phyloP scores from a whole-genome alignment of 23 tunicate genomes.

The Clavelina lepadiformis region DNA sequence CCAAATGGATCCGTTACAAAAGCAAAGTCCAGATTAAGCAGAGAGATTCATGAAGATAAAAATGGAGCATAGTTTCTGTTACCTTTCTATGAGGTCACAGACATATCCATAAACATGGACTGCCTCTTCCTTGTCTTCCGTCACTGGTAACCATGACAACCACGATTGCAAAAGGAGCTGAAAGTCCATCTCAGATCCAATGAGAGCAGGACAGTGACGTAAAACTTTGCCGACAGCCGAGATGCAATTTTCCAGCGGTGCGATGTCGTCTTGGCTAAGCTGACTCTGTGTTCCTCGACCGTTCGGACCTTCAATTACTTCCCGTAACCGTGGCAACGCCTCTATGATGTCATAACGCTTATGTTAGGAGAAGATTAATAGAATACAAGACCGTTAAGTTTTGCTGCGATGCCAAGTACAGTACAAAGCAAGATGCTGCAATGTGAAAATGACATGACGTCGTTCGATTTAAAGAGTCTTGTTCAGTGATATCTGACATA shows the following conservation, averaged over 20 bases:
- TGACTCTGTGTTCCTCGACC: slow-evolving; percentile 53
- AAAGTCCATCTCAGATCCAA: slow-evolving; percentile 30
- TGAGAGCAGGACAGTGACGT: slow-evolving; percentile 49
- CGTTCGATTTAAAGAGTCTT: no score
- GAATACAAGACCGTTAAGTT: no score
- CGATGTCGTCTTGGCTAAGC: slow-evolving; percentile 72
- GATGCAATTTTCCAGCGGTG: slow-evolving; percentile 93
- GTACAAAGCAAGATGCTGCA: no score
- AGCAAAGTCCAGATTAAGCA: no score
- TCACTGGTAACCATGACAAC: slow-evolving; percentile 98
- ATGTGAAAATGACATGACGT: no score
- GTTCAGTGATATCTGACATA: no score
- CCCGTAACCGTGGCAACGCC: slow-evolving; percentile 60
- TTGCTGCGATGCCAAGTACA: no score
- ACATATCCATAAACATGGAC: slow-evolving; percentile 76
- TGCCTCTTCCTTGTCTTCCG: slow-evolving; percentile 95
- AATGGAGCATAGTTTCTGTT: background rate
- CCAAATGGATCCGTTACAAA: no score
- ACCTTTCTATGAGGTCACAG: slow-evolving; percentile 90
- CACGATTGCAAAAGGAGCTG: slow-evolving; percentile 48
- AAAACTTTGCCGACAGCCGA: slow-evolving; percentile 92
- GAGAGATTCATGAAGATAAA: background rate
- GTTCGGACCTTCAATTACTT: slow-evolving; percentile 90
- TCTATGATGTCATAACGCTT: slow-evolving; percentile 16
- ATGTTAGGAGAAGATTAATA: background rate